Evolutionary conservation across 2,888 invertebrate genomes (phyloP), one percentile per base, ranked within the genome.

Genomic region (Ichneumoninae sp.): DNA sequence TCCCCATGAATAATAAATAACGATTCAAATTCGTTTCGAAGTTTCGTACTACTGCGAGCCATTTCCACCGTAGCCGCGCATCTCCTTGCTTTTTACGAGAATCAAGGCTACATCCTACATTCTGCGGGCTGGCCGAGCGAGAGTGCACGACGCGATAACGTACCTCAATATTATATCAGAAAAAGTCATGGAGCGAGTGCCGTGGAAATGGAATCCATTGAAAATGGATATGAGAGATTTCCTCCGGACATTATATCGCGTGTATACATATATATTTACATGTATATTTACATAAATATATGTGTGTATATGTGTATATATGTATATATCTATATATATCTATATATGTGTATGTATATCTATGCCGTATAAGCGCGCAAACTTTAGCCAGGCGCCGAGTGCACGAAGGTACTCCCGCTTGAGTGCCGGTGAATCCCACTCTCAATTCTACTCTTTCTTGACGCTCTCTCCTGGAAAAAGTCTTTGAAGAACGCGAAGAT

Each of bases 1-100:
- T 33, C 44, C 33, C 26, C 36, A 85, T 85, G 84, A 85, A 85
- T 85, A 85, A 81, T 85, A 81, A 85, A 81, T 78, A 81, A 79
- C 75, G 70, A 75, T 85, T 85, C 81, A 71, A 74, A 85, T 85
- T 78, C 84, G 75, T 75, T 85, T 71, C 69, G 40, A 52, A 36
- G 26, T 36, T 76, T 40, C 65, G 7, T n/a, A 26, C 47, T 19
- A 19, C 74, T 19, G 22, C 6, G 65, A 36, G 4, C 66, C 66
- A 40, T 76, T 76, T 66, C 54, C 33, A 66, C 40, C 30, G 30
- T 6, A 40, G 76, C 63, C 63, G 22, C 10, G 6, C 3, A 66
- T 66, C 75, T 66, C 50, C 54, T 76, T 66, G 54, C 52, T 52
- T 76, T 75, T 76, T 76, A 76, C 52, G 65, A 52, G 76, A 76